Evolutionary conservation across 2,797 vertebrate species (phyloP).

Genomic region (Garrulus glandarius): DNA sequence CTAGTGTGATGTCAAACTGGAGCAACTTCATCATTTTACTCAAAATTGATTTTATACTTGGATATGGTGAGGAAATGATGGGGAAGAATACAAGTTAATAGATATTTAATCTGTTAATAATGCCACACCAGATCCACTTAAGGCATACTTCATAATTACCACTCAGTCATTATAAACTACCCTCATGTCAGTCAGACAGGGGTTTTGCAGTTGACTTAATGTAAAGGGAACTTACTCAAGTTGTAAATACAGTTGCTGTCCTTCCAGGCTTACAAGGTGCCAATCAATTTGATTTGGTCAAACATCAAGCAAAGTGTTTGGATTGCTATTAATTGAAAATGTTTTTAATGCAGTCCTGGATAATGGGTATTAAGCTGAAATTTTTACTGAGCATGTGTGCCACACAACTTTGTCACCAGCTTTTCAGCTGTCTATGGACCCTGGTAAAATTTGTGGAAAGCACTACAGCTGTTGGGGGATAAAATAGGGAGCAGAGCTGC

Average conservation of each 20-base stretch:
- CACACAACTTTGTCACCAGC: not conserved
- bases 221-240: not conserved
- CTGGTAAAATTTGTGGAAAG: not conserved
- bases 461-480: not conserved
- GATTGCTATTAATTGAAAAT: not conserved
- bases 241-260: not conserved
- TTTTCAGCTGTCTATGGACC: not conserved
- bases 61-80: not conserved
- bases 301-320: not conserved
- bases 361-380: not conserved
- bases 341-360: not conserved
- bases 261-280: not conserved
- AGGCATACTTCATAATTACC: not conserved
- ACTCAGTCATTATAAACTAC: not conserved
- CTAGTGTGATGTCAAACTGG: not conserved
- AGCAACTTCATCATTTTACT: not conserved
- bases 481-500: not conserved
- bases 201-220: not conserved
- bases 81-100: not conserved
- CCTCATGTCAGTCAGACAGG: not conserved
- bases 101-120: not conserved
- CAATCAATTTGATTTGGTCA: not conserved
- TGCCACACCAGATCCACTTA: not conserved
- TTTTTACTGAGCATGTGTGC: not conserved
- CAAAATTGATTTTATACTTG: not conserved